These are phyloP conservation scores for Cyanistes caeruleus DNA, from an alignment of 2,113 vertebrate species.

Conservation along the genomic window DNA sequence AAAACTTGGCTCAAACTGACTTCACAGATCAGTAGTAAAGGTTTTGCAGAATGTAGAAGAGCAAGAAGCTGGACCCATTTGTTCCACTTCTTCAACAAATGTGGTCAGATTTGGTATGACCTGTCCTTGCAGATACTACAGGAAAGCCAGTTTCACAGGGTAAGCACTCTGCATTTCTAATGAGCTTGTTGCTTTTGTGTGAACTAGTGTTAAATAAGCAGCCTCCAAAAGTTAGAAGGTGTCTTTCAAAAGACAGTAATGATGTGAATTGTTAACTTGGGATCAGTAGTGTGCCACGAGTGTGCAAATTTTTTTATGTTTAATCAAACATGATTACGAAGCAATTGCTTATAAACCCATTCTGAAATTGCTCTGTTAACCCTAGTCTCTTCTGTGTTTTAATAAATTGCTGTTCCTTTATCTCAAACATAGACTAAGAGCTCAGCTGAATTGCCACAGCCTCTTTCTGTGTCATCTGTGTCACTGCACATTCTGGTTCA, in stretches of 20 bases:
- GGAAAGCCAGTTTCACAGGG: neutral
- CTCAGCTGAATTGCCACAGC: neutral
- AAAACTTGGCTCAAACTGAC: neutral
- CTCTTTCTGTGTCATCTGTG: neutral
- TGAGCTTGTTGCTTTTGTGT: neutral
- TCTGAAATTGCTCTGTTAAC: conserved; percentile 34
- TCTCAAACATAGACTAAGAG: neutral
- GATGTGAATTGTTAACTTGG: conserved; percentile 23
- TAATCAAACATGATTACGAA: neutral
- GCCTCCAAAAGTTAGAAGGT: neutral
- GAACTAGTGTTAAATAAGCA: neutral
- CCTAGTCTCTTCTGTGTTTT: conserved; percentile 25
- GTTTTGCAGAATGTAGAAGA: neutral
- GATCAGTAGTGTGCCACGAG: neutral
- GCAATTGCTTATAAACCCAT: conserved; percentile 29
- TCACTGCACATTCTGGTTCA: neutral
- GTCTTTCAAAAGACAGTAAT: neutral
- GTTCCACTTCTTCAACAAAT: neutral
- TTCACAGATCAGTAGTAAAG: neutral
- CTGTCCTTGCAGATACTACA: neutral
- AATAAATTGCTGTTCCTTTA: conserved; percentile 29
- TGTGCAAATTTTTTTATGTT: neutral
- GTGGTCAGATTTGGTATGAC: neutral
- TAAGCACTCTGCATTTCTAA: neutral
- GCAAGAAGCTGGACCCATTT: neutral